Evolutionary conservation across 2,113 vertebrate species (phyloP), one percentile per base, ranked within the genome.

Genomic region (Oenanthe melanoleuca): DNA sequence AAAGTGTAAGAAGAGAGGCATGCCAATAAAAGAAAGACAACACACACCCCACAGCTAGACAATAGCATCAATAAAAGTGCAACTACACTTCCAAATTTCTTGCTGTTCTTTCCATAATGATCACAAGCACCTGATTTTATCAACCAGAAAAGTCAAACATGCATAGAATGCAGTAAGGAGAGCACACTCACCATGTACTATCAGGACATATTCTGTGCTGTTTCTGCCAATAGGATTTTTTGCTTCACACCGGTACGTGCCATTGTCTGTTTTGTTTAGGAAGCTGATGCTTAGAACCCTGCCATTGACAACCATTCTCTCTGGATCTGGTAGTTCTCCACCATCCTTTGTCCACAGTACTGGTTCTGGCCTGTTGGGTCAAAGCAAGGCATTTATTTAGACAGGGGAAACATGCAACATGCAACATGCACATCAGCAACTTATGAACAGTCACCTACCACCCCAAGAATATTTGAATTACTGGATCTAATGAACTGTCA

Each of bases 261-360:
- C 99, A 42, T 99, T 99, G 97, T 99, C 99, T 78, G 99, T 99
- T 98, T 99, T 99, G 98, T 99, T 99, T 96, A 99, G 98, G 89
- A 99, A 98, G 72, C 98, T 99, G 98, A 99, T 99, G 97, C 98
- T 99, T 94, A 99, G 98, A 78, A 99, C 98, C 75, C 99, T 98
- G 80, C 99, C 99, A 33, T 99, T 99, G 86, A 99, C 99, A 83
- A 99, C 98, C 98, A 99, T 98, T 60, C 99, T 97, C 82, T 99
- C 99, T 91, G 99, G 98, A 89, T 99, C 99, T 69, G 99, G 99
- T 74, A 99, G 98, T 37, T 99, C 99, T 92, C 98, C 99, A 8
- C 99, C 99, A 6, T 99, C 99, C 96, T 99, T 99, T 69, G 99
- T 99, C 99, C 99, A 99, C 94, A 98, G 97, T 86, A 99, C 99